Percentiles rank a stretch among this genome's conserved stretches.
Conservation (phyloP, 1,140 invertebrate species). For the Scaptomyza graminum region DNA sequence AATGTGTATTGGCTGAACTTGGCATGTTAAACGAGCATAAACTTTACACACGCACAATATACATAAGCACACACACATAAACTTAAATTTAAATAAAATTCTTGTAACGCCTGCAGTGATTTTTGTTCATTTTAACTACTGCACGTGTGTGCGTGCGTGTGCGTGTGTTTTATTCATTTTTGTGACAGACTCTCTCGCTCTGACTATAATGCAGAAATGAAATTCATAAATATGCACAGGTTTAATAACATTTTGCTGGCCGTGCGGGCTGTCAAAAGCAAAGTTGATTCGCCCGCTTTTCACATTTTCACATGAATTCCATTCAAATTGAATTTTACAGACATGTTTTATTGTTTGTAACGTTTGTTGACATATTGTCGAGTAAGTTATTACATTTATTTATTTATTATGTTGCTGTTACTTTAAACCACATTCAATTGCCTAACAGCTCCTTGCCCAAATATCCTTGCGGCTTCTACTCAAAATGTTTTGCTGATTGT, state of each 20-base stretch:
- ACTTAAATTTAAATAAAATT: too few species aligned
- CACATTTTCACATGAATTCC: background rate
- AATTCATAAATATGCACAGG: slow-evolving; percentile 78
- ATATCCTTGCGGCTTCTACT: slow-evolving; percentile 59
- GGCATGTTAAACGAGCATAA: slow-evolving; percentile 7
- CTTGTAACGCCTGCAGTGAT: slow-evolving; percentile 61
- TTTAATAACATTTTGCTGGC: slow-evolving; percentile 63
- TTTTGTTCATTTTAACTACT: slow-evolving; percentile 23
- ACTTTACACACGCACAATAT: background rate
- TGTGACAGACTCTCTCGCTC: too few species aligned
- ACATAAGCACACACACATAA: too few species aligned
- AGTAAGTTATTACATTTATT: slow-evolving; percentile 33
- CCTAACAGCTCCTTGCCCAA: slow-evolving; percentile 1
- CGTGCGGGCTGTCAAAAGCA: slow-evolving; percentile 38
- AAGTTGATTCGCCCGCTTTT: background rate
- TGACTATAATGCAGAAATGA: slow-evolving; percentile 68
- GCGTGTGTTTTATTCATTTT: slow-evolving; percentile 3
- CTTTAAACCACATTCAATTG: slow-evolving; percentile 15
- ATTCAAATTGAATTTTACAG: slow-evolving; percentile 3
- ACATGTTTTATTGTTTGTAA: background rate
- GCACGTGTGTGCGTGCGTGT: background rate
- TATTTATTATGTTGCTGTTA: slow-evolving; percentile 21
- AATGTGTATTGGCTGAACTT: slow-evolving; percentile 9
- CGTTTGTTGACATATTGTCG: slow-evolving; percentile 6
- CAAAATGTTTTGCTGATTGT: slow-evolving; percentile 31